These are phyloP conservation scores for Nothobranchius furzeri DNA, from an alignment of 2,113 vertebrate species.

Conservation along the genomic window DNA sequence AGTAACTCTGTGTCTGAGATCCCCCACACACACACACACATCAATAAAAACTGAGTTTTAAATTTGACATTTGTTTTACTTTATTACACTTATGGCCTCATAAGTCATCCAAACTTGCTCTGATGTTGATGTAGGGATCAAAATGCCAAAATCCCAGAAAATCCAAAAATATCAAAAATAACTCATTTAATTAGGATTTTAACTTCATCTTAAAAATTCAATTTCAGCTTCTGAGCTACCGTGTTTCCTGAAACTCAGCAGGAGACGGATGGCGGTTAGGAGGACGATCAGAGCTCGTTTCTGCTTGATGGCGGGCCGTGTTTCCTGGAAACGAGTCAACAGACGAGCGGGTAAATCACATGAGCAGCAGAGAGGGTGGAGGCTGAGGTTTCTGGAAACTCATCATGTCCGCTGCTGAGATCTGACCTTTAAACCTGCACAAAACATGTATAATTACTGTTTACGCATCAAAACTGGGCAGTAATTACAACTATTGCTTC, in stretches of 20 bases:
- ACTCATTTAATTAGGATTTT: no score
- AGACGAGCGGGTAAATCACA: constrained; percentile 7
- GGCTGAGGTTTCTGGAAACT: background rate
- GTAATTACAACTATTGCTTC: no score
- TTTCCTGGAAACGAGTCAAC: background rate
- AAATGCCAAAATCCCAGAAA: background rate
- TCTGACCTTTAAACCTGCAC: background rate
- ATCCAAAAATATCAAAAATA: no score
- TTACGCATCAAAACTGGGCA: no score
- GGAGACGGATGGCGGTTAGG: background rate
- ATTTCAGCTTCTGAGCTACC: no score
- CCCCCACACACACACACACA: no score
- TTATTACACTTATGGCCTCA: background rate
- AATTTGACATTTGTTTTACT: no score
- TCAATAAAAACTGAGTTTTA: no score
- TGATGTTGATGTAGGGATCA: no score
- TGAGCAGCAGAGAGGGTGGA: background rate
- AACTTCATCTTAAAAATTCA: no score
- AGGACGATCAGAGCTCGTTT: background rate
- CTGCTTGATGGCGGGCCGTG: background rate
- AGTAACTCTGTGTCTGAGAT: no score
- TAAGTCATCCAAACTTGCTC: background rate
- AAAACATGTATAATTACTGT: no score
- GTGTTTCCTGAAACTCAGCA: background rate
- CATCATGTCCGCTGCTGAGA: background rate